A percentile compares a stretch with the other conserved stretches of the same genome.
phyloP scores from a whole-genome alignment of 2,797 vertebrate species.

The Peromyscus eremicus region DNA sequence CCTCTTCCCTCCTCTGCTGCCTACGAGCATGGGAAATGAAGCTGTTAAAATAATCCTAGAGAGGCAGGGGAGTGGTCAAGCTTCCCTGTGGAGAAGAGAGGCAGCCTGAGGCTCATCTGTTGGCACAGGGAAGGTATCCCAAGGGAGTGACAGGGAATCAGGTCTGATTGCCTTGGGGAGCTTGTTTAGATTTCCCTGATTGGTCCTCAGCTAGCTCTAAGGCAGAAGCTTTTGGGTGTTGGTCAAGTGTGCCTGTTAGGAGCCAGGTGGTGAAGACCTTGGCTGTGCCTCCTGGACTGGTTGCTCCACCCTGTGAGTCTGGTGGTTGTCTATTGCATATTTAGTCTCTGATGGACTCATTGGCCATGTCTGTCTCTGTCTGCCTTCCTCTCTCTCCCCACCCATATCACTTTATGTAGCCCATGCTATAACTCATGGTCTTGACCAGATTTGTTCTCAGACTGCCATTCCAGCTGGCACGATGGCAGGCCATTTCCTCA shows the following conservation, averaged over 20 bases:
- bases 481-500: not conserved
- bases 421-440: not conserved
- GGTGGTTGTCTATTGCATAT: not conserved
- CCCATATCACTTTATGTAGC: not conserved
- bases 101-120: not conserved
- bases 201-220: not conserved
- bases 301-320: not conserved
- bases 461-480: not conserved
- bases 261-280: not conserved
- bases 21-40: not conserved
- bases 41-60: conserved; percentile 31
- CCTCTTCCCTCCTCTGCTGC: not conserved
- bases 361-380: not conserved
- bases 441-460: not conserved
- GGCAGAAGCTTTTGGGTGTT: not conserved
- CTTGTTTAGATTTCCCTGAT: not conserved
- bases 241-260: not conserved
- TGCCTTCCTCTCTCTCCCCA: not conserved
- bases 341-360: not conserved
- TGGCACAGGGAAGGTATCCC: not conserved
- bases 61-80: not conserved
- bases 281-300: not conserved
- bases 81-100: not conserved
- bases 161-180: not conserved
- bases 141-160: not conserved